Conservation (phyloP, 2,113 vertebrate genomes). For the Embiotoca jacksoni region DNA sequence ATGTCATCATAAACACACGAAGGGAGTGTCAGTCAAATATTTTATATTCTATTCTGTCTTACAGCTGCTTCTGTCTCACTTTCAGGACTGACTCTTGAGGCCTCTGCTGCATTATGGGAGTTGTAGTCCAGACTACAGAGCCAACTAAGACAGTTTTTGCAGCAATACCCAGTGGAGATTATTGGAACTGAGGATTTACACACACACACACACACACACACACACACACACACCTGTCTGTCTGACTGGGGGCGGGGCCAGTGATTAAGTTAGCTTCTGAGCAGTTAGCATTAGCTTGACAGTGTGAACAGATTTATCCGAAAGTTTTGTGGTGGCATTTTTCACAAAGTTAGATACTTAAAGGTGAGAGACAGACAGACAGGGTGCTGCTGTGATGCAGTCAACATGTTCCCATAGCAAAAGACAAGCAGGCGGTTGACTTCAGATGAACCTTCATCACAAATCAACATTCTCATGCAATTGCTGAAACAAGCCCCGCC, state of each 20-base stretch:
- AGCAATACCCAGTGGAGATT: conserved; percentile 3
- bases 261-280: background rate
- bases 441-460: conserved; percentile 13
- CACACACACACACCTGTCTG: conserved; percentile 19
- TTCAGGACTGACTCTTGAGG: conserved; percentile 63
- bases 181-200: conserved; percentile 9
- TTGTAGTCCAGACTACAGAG: conserved; percentile 20
- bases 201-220: background rate
- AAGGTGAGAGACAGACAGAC: background rate
- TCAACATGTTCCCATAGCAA: conserved; percentile 14
- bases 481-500: conserved; percentile 6
- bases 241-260: background rate
- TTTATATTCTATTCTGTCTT: background rate
- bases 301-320: conserved; percentile 7
- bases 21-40: background rate
- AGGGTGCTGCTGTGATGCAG: background rate
- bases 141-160: conserved; percentile 5
- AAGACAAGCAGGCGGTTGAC: background rate
- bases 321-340: background rate
- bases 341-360: background rate
- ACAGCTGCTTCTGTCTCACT: conserved; percentile 29
- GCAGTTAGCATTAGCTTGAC: conserved; percentile 15
- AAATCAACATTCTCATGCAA: background rate
- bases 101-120: conserved; percentile 48
- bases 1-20: too few relatives aligned